Conservation (phyloP, 1,140 invertebrate species). For the Carcinoscorpius rotundicauda region DNA sequence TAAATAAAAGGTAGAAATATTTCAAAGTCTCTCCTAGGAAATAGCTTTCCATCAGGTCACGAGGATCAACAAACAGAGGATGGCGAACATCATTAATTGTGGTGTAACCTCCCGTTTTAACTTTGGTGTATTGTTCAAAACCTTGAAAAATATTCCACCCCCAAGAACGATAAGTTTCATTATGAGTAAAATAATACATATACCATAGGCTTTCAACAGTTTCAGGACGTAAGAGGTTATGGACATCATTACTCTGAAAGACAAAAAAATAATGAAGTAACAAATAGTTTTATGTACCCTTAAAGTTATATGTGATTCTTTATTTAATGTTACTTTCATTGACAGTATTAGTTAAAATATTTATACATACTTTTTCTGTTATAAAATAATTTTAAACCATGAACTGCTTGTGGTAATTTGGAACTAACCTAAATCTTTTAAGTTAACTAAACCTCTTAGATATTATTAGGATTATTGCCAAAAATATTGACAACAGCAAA, state of each 20-base stretch:
- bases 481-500: too few relatives aligned
- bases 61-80: conserved; percentile 52
- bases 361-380: too few relatives aligned
- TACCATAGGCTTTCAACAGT: conserved; percentile 90
- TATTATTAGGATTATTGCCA: too few relatives aligned
- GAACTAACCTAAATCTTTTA: too few relatives aligned
- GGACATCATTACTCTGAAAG: conserved; percentile 53
- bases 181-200: conserved; percentile 79
- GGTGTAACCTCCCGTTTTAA: conserved; percentile 62
- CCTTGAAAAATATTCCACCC: conserved; percentile 71
- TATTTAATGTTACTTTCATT: too few relatives aligned
- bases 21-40: conserved; percentile 90
- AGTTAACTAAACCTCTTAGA: too few relatives aligned
- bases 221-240: conserved; percentile 82
- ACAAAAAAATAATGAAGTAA: not conserved
- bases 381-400: too few relatives aligned
- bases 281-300: not conserved
- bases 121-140: conserved; percentile 77
- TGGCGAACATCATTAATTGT: conserved; percentile 79
- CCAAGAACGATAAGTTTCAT: conserved; percentile 87
- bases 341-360: too few relatives aligned
- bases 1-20: conserved; percentile 83
- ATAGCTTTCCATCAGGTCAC: conserved; percentile 91
- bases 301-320: too few relatives aligned
- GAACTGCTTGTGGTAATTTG: too few relatives aligned